Conservation (phyloP, 2,888 invertebrate species). For the Hyles lineata region DNA sequence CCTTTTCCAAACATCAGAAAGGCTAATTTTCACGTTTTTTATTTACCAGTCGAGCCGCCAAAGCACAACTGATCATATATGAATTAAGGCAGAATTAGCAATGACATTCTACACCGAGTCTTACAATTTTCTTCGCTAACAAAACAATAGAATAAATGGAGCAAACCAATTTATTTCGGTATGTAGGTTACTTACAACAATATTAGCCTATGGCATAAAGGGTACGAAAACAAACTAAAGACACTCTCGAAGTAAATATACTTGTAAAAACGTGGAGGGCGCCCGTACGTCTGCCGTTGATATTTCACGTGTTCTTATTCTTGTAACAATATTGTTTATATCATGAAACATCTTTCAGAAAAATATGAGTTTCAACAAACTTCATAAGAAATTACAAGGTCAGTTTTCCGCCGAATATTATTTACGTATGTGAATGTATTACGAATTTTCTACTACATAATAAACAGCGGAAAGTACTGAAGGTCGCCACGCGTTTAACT, state of each 20-base stretch:
- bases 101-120: background rate
- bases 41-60: too few relatives aligned
- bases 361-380: background rate
- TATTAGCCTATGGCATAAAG: background rate
- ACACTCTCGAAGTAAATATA: conserved; percentile 39
- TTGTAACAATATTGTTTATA: conserved; percentile 34
- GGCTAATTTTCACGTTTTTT: too few relatives aligned
- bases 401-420: background rate
- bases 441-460: conserved; percentile 1
- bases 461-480: conserved; percentile 1
- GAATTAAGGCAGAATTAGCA: background rate
- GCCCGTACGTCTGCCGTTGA: conserved; percentile 54
- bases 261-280: conserved; percentile 44
- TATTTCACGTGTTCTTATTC: conserved; percentile 44
- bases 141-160: conserved; percentile 8
- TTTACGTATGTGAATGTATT: background rate
- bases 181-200: conserved; percentile 9
- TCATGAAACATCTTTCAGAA: background rate
- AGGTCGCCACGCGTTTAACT: background rate
- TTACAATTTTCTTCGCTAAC: background rate
- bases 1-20: too few relatives aligned
- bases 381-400: background rate
- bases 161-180: background rate
- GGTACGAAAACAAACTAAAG: background rate
- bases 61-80: background rate